Base-by-base conservation (phyloP, 2,888 invertebrate species). In the Gandaritis pyraliata region DNA sequence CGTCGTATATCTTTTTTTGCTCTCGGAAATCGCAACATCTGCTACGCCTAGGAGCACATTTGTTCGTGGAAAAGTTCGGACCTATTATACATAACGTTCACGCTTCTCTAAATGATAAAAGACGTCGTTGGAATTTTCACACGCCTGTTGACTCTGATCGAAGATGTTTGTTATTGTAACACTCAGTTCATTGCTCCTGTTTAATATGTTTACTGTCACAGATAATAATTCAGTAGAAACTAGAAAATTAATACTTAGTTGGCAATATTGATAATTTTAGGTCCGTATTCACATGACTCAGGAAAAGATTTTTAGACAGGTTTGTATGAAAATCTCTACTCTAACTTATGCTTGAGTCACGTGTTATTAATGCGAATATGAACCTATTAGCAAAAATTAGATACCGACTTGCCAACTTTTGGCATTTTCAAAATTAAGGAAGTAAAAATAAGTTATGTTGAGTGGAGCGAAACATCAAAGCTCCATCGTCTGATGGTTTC, bases 21-120 rank as follows among this genome's bases (percentile, higher is more conserved):
- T 71, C 80, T 80, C 83, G 83, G 83, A 87, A 87, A 85, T 88
- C 83, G 86, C 82, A 85, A 85, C 89, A 90, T 90, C 84, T 90
- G 90, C 83, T 75, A 72, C 74, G 72, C 73, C 68, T 70, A 76
- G 65, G 72, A 71, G 72, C 73, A 74, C 61, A 56, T 58, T 53
- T 41, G 67, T 73, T 73, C 70, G 71, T 68, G 73, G 74, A 74
- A 68, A 72, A 74, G 63, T 73, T 78, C 66, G 71, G 75, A 75
- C 74, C 66, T 74, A 74, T 71, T 72, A 68, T 67, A 73, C 66
- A 70, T 75, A 71, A 69, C 61, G 72, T 78, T 77, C 68, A 78
- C 75, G 77, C 76, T 71, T 78, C 76, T 76, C 72, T 74, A 64
- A 71, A 75, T 65, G 68, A 70, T 63, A 72, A 62, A 72, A 63